A percentile compares a stretch with the other conserved stretches of the same genome.
Conservation (phyloP, 2,888 invertebrate species). For the Steinernema carpocapsae region DNA sequence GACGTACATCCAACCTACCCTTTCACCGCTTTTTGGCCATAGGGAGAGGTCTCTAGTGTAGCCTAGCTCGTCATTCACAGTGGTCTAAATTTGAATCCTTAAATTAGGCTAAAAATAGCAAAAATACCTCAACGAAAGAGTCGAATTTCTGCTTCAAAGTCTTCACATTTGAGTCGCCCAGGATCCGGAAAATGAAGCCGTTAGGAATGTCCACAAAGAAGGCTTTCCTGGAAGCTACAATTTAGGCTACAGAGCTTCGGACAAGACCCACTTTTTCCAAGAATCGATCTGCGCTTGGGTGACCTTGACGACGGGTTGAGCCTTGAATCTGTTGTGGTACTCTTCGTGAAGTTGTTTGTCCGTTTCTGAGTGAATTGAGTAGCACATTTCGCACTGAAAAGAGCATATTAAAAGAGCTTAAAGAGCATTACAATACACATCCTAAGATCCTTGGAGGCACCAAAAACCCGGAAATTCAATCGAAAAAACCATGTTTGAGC, state of each 20-base stretch:
- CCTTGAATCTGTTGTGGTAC: neutral
- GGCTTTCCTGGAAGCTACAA: neutral
- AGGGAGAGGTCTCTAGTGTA: slow-evolving; percentile 3
- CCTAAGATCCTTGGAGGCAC: too few relatives aligned
- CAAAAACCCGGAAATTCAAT: too few relatives aligned
- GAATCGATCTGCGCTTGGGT: neutral
- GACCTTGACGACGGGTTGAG: neutral
- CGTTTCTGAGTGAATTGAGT: neutral
- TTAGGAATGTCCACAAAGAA: neutral
- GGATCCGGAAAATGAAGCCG: neutral
- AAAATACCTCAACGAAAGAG: neutral
- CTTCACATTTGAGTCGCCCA: neutral
- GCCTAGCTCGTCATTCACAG: neutral
- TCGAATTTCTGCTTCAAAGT: slow-evolving; percentile 17
- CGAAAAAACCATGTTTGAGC: too few relatives aligned
- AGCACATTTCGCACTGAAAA: too few relatives aligned
- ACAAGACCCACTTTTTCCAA: neutral
- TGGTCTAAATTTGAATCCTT: neutral
- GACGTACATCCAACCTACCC: slow-evolving; percentile 3
- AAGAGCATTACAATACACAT: too few relatives aligned
- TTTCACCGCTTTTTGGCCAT: neutral
- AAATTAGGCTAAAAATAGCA: neutral
- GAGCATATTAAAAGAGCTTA: too few relatives aligned
- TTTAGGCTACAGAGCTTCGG: neutral
- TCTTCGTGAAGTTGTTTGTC: neutral